These are phyloP conservation scores for Tuberolachnus salignus DNA, from an alignment of 2,888 invertebrate species.

Conservation along the genomic window DNA sequence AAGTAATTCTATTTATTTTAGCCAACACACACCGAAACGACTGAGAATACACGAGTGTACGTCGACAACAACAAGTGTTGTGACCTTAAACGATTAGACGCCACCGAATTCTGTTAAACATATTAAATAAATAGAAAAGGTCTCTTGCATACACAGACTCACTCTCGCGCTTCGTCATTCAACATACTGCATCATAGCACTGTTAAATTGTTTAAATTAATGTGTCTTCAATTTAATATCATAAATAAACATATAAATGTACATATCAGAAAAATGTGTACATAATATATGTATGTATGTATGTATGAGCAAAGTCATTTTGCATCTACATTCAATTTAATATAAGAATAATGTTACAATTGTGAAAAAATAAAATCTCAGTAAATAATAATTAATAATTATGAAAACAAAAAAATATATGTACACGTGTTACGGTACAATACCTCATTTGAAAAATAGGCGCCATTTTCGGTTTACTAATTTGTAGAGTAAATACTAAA, in stretches of 20 bases:
- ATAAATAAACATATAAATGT: conserved; percentile 36
- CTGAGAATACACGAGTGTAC: background rate
- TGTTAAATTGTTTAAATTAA: conserved; percentile 52
- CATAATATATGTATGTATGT: background rate
- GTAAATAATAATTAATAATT: no score
- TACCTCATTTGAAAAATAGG: no score
- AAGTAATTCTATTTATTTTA: conserved; percentile 27
- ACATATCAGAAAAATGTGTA: background rate
- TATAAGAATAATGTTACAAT: background rate
- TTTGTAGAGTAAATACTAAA: background rate
- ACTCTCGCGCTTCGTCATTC: background rate
- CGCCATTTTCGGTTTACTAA: background rate
- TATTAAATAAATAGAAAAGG: conserved; percentile 39
- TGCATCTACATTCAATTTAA: background rate
- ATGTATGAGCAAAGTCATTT: conserved; percentile 10
- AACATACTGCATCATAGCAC: conserved; percentile 21
- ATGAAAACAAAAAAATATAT: no score
- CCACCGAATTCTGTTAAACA: conserved; percentile 37
- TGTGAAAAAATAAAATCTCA: no score
- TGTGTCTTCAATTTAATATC: conserved; percentile 51
- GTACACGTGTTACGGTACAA: no score
- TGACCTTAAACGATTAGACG: conserved; percentile 45
- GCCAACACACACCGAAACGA: conserved; percentile 18
- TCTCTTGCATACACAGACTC: conserved; percentile 31
- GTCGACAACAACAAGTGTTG: background rate